A percentile compares a stretch with the other conserved stretches of the same genome.
These are phyloP conservation scores for Andrena bicolor DNA, from an alignment of 2,888 invertebrate genomes.

Conservation along the genomic window DNA sequence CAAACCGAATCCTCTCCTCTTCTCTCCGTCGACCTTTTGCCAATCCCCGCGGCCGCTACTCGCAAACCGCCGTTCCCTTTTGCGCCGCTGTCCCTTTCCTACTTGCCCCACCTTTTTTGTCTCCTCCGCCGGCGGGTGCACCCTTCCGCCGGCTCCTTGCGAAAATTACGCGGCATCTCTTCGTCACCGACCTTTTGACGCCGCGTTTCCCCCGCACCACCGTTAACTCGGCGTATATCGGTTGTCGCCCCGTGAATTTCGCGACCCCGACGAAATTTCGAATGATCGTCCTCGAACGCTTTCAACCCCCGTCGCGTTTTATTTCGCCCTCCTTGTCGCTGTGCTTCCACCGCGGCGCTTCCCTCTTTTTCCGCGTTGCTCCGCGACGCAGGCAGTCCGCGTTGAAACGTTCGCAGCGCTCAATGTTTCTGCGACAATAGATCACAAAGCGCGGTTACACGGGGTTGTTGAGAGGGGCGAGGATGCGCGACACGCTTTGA, in stretches of 20 bases:
- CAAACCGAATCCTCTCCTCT: constrained; percentile 38
- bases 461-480: background rate
- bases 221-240: constrained; percentile 30
- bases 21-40: constrained; percentile 27
- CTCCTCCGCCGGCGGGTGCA: constrained; percentile 27
- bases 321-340: background rate
- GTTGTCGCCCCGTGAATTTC: constrained; percentile 24
- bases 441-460: constrained; percentile 50
- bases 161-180: constrained; percentile 56
- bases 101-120: constrained; percentile 27
- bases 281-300: constrained; percentile 12
- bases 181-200: constrained; percentile 30
- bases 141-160: constrained; percentile 39
- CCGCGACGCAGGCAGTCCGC: constrained; percentile 1
- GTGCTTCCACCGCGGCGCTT: background rate
- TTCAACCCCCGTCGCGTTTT: background rate
- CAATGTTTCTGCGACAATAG: constrained; percentile 62
- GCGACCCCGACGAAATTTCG: constrained; percentile 56
- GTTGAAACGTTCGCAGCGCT: constrained; percentile 50
- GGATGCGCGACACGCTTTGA: constrained; percentile 34
- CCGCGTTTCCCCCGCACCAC: constrained; percentile 8
- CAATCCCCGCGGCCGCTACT: background rate
- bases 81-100: constrained; percentile 1
- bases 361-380: background rate
- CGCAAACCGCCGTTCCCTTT: constrained; percentile 19